Conservation (phyloP, 1,140 invertebrate genomes). For the Argopecten irradians region DNA sequence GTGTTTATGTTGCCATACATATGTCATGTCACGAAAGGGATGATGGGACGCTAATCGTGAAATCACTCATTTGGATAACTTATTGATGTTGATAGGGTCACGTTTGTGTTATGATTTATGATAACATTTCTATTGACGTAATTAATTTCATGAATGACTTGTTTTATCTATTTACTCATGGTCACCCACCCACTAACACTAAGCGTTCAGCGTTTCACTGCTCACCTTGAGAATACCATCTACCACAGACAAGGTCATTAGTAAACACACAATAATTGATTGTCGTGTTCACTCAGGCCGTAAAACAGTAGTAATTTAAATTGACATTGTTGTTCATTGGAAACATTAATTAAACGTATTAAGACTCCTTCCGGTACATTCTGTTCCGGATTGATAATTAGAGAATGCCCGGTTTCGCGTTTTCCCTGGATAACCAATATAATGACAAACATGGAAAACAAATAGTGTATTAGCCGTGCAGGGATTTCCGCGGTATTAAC, state of each 20-base stretch:
- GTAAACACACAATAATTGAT: neutral
- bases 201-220: too few species aligned
- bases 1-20: too few species aligned
- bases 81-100: too few species aligned
- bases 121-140: too few species aligned
- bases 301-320: neutral
- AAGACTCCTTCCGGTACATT: neutral
- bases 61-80: too few species aligned
- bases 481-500: conserved; percentile 13
- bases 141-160: too few species aligned
- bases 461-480: conserved; percentile 5
- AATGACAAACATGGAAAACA: neutral
- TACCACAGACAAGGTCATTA: neutral
- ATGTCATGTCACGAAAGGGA: too few species aligned
- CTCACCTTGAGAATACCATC: too few species aligned
- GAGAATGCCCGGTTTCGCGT: neutral
- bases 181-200: too few species aligned
- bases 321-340: neutral
- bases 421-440: neutral
- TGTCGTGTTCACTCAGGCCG: neutral
- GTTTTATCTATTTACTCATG: too few species aligned
- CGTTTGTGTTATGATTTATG: too few species aligned
- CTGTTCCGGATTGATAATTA: neutral
- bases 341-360: neutral
- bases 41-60: too few species aligned